Evolutionary conservation across 2,888 invertebrate species (phyloP).

Genomic region (Andrena dorsata): DNA sequence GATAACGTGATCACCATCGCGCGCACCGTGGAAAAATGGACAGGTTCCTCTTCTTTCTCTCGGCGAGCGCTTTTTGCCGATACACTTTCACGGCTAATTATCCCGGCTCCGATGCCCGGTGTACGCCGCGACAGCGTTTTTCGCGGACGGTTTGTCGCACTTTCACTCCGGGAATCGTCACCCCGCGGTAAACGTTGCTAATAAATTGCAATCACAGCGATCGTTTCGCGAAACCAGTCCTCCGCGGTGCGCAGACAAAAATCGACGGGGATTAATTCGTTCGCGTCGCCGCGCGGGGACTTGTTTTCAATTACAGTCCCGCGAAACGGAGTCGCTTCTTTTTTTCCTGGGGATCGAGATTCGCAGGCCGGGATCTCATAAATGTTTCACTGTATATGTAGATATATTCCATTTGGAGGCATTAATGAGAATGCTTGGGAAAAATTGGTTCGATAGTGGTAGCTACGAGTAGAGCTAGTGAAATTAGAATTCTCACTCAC

Average conservation of each 20-base stretch:
- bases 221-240: slow-evolving; percentile 43
- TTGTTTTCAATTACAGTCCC: slow-evolving; percentile 8
- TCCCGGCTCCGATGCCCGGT: slow-evolving; percentile 45
- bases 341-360: background rate
- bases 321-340: background rate
- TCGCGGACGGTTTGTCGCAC: slow-evolving; percentile 19
- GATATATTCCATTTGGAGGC: background rate
- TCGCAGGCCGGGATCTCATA: background rate
- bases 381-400: background rate
- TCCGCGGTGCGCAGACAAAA: background rate
- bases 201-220: slow-evolving; percentile 47
- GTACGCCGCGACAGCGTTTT: slow-evolving; percentile 21
- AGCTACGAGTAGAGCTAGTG: background rate
- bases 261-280: slow-evolving; percentile 5
- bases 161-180: slow-evolving; percentile 54
- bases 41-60: background rate
- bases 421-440: background rate
- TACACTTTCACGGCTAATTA: slow-evolving; percentile 67
- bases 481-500: no score
- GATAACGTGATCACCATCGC: slow-evolving; percentile 58
- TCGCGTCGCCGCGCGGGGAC: background rate
- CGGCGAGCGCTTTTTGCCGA: slow-evolving; percentile 27
- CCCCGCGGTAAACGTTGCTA: background rate
- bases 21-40: slow-evolving; percentile 9
- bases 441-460: background rate